Conservation (phyloP, 2,113 vertebrate genomes). For the Lanius collurio region DNA sequence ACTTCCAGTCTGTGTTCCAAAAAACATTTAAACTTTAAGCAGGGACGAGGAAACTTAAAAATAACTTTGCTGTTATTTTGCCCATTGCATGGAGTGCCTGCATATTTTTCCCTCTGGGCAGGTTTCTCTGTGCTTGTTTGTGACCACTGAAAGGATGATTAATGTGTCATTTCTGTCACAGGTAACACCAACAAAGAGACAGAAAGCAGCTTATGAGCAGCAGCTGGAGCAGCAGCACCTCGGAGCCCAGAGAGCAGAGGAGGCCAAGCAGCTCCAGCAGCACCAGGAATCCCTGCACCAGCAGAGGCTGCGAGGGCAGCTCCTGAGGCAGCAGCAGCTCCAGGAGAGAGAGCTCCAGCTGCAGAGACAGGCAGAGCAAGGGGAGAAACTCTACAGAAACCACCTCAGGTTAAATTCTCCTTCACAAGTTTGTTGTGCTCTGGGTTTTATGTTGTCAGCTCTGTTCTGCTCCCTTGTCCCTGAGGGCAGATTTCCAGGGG, state of each 20-base stretch:
- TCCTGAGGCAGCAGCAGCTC: conserved; percentile 77
- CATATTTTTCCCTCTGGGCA: not conserved
- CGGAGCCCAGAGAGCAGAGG: conserved; percentile 74
- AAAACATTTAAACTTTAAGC: not conserved
- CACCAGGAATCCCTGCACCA: conserved; percentile 80
- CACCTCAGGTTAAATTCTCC: conserved; percentile 55
- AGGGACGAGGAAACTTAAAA: not conserved
- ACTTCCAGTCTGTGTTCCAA: not conserved
- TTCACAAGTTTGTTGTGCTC: not conserved
- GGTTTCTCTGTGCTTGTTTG: not conserved
- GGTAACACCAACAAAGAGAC: not conserved
- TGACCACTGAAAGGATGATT: not conserved
- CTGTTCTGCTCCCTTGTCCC: not conserved
- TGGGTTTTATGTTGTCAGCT: not conserved
- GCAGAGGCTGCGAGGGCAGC: conserved; percentile 79
- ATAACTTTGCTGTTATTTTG: not conserved
- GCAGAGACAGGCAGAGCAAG: conserved; percentile 73
- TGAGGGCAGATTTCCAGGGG: not conserved
- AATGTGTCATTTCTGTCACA: not conserved
- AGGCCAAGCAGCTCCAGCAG: conserved; percentile 75
- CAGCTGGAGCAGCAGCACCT: conserved; percentile 88
- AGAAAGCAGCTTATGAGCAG: conserved; percentile 82
- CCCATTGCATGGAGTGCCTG: not conserved
- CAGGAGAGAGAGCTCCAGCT: conserved; percentile 74
- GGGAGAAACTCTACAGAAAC: conserved; percentile 68